Base-by-base conservation (phyloP, 2,113 vertebrate genomes). In the Epinephelus lanceolatus region DNA sequence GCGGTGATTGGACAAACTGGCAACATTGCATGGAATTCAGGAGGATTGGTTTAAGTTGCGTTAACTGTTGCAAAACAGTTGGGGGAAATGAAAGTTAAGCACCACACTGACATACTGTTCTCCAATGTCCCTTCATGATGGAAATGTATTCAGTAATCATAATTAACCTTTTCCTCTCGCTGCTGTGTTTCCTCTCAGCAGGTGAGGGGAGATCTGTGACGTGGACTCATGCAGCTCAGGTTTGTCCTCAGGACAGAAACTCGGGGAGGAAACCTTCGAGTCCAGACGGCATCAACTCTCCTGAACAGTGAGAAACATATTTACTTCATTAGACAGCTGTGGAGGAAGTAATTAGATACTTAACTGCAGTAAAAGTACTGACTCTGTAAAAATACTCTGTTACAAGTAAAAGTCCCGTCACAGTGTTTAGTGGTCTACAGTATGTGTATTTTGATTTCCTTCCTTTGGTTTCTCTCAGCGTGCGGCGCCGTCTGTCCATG, bases 401-500 rank as follows among this genome's bases (percentile, higher is more conserved):
- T n/a, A n/a, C n/a, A 45, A 45, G 42, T 45, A 12, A 45, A 45
- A 45, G 42, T 45, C 42, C 9, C 9, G 11, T 45, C 42, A 45
- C 33, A 37, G 33, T 37, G 33, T 37, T 37, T 37, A 37, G 33
- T 37, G 33, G 42, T 45, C 2, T 11, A 11, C 42, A 45, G 42
- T 15, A 1, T 49, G 4, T 49, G 42, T 42, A 2, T 8, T 53
- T 11, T 51, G 6, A 21, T 2, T 23, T 53, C 30, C 33, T 47
- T 47, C 6, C 17, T 80, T 15, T 74, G 4, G 4, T 57, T 19
- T 11, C 62, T 76, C 0, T 37, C 81, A 94, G 93, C 0, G 60
- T 92, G 15, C 8, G 23, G 11, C 87, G 90, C 10, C 91, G 93
- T 56, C 71, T 92, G 25, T 92, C 91, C 0, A 5, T 91, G 14